Evolutionary conservation across 2,888 invertebrate genomes (phyloP), one percentile per base, ranked within the genome.

Genomic region (Meteorus colon): DNA sequence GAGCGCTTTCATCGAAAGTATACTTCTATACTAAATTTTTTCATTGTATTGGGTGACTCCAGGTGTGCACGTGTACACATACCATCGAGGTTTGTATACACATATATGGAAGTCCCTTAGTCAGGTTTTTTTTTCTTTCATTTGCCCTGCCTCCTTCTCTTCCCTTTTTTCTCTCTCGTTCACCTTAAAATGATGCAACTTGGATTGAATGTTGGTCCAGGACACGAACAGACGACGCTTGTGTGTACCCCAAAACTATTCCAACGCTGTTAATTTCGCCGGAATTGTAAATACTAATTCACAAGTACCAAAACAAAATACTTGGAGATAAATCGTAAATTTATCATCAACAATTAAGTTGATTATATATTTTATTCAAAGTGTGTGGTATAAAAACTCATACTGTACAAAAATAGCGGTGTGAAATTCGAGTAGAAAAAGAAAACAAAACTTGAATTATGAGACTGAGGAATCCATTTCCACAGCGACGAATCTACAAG

Each of bases 401-500:
- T 12, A 29, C 5, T 29, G 19, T 45, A 24, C 16, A 29, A 4
- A 71, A 4, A 55, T 45, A 37, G 41, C 29, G 16, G 29, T 14
- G 34, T n/a, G 16, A 6, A 55, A 31, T 24, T 55, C 19, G 37
- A n/a, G 12, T 41, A 41, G 41, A 12, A 12, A 41, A 41, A 41
- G 0, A 1, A 12, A 41, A 12, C 55, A 59, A 24, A 31, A 24
- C 31, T 27, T 51, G 48, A 51, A 63, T 60, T 62, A 71, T 72
- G 72, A 63, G 63, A 63, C 51, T 72, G 31, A 72, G 63, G 63
- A 72, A 72, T 19, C 72, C 51, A 31, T 48, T 72, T 45, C 72
- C 72, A n/a, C 72, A 72, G 48, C 72, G 72, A 31, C 45, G 72
- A 63, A 72, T 63, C 48, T 72, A 72, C 63, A 72, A 72, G 72